Percentiles rank a stretch among this genome's conserved stretches.
phyloP scores from a whole-genome alignment of 2,113 vertebrate genomes.

The Manacus vitellinus region DNA sequence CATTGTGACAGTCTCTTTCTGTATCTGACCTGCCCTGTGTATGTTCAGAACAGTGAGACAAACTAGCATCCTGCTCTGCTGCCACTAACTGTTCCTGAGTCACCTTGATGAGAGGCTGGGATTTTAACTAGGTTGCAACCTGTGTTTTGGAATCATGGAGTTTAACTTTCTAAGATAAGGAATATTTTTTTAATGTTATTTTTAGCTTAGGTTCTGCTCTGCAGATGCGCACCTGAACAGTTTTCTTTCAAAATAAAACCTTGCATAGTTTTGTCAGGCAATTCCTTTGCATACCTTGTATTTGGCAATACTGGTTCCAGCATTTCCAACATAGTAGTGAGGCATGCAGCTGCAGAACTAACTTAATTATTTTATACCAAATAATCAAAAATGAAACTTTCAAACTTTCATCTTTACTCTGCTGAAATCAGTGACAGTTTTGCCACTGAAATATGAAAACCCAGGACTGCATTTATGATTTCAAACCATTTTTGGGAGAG shows the following conservation, averaged over 20 bases:
- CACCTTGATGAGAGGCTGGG: not conserved
- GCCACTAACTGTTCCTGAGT: not conserved
- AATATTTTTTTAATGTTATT: not conserved
- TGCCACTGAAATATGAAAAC: not conserved
- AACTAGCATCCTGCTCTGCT: not conserved
- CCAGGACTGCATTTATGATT: not conserved
- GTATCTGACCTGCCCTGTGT: not conserved
- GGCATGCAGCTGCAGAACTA: not conserved
- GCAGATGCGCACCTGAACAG: not conserved
- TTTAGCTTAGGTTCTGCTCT: not conserved
- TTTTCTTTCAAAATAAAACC: constrained; percentile 6
- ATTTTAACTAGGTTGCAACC: not conserved
- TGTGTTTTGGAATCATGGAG: not conserved
- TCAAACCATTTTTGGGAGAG: not conserved
- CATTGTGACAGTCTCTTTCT: not conserved
- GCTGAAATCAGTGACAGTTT: not conserved
- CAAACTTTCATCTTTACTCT: not conserved
- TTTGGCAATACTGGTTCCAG: not conserved
- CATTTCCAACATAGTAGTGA: not conserved
- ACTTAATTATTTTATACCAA: not conserved
- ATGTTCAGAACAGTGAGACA: not conserved
- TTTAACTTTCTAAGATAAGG: not conserved
- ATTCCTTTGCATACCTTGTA: not conserved
- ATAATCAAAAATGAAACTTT: not conserved
- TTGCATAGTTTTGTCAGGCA: not conserved